Base-by-base conservation (phyloP, 2,888 invertebrate species). In the Meliscaeva auricollis region DNA sequence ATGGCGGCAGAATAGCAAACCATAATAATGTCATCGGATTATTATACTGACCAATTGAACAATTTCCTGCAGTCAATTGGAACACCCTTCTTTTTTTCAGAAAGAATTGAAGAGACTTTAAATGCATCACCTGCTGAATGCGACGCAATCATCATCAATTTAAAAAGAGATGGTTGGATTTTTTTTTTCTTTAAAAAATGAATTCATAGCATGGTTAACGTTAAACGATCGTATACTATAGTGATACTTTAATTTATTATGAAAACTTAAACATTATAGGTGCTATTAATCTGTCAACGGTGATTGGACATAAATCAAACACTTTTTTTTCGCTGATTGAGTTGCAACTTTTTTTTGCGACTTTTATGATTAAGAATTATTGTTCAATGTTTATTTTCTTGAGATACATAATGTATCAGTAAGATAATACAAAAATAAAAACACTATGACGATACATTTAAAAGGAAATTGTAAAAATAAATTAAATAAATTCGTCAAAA, bases 51-150 rank as follows among this genome's bases (percentile, higher is more conserved):
- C 38, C 11, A 30, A 26, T 56, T 70, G 69, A 56, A 44, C 54
- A 70, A 70, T 56, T 56, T 70, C 69, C 69, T 70, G 44, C 17
- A 20, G 17, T 32, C 56, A 32, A 35, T 56, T 56, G 0, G 11
- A 11, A 35, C 56, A 11, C 15, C 11, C 56, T 35, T 35, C 35
- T 56, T 11, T 56, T 20, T 20, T 22, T 6, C 15, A n/a, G 1
- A 8, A 54, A 50, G 13, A 50, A 15, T 3, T 32, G 30, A 30
- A 54, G n/a, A 30, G 30, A 30, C 20, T 3, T 7, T 3, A 11
- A 54, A 32, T 32, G 54, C 20, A 56, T 15, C 56, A 30, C 30
- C 32, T 3, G 54, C 1, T 9, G 1, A 4, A 15, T 9, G 38
- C 9, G 38, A 17, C 15, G 9, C 9, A 56, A 56, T 30, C 13